Percentiles rank a stretch among this genome's conserved stretches.
These are phyloP conservation scores for Drosophila arizonae DNA, from an alignment of 1,140 invertebrate species.

Conservation along the genomic window DNA sequence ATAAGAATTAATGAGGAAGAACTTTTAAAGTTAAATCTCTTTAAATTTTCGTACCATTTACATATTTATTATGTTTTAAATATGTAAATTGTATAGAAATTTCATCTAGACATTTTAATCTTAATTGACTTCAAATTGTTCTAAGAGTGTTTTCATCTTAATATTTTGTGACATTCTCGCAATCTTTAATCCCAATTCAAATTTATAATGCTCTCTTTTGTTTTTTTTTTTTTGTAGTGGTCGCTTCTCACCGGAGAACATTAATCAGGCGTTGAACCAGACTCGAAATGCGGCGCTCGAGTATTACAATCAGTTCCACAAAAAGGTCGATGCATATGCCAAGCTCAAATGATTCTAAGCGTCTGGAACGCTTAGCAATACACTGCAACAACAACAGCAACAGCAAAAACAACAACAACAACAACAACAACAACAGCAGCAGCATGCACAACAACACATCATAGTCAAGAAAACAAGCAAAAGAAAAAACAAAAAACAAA, in stretches of 20 bases:
- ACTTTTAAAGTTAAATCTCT: too few relatives aligned
- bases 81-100: too few relatives aligned
- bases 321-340: slow-evolving; percentile 88
- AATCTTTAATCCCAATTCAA: too few relatives aligned
- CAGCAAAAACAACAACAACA: slow-evolving; percentile 47
- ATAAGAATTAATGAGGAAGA: not conserved
- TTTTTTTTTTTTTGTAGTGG: slow-evolving; percentile 85
- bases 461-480: slow-evolving; percentile 43
- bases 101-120: too few relatives aligned
- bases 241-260: slow-evolving; percentile 88
- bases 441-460: slow-evolving; percentile 47
- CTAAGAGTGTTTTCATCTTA: too few relatives aligned
- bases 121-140: too few relatives aligned
- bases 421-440: slow-evolving; percentile 6
- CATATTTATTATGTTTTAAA: not conserved
- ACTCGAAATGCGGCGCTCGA: slow-evolving; percentile 72
- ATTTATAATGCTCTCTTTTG: not conserved
- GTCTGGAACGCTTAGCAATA: slow-evolving; percentile 68
- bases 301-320: slow-evolving; percentile 89
- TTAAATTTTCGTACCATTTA: not conserved
- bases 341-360: slow-evolving; percentile 86
- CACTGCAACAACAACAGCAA: slow-evolving; percentile 41
- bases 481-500: too few relatives aligned
- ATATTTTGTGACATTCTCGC: too few relatives aligned
- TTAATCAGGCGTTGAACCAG: slow-evolving; percentile 87